Evolutionary conservation across 1,140 invertebrate genomes (phyloP), one percentile per base, ranked within the genome.

Genomic region (Hyles vespertilio): DNA sequence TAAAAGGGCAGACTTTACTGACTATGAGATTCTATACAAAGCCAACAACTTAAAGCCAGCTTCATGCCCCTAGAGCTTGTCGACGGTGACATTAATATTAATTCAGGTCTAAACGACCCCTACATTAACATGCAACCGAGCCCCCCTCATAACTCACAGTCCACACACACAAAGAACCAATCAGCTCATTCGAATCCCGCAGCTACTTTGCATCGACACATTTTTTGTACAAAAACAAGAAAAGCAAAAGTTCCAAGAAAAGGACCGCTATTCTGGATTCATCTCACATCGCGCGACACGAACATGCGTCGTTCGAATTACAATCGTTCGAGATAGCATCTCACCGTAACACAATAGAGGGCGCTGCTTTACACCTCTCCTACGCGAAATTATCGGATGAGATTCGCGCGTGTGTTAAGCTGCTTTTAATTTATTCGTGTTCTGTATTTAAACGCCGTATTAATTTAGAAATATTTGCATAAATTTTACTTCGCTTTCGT

Each of bases 301-400:
- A 51, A 58, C 61, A 47, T 48, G 34, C 46, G 51, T 43, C 12
- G 40, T 34, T 47, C 12, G 75, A 67, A 79, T 79, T 59, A 74
- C 72, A 79, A 83, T 72, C 48, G 61, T 53, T 22, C 12, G 45
- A 72, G 77, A 79, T 81, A 75, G 63, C 51, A 77, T 77, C 76
- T 79, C 65, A 47, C 45, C 32, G 50, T 50, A 47, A 22, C 62
- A 77, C 75, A 78, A 80, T 74, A 64, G 73, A 58, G 64, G 65
- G 69, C 46, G 55, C 58, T 60, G 58, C 36, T 70, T 69, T 65
- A 80, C 79, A 76, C 79, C 67, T 79, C 60, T 59, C 51, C 51
- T 12, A 10, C 9, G 52, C 52, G 36, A 54, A 54, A 54, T 40
- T 52, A 40, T 44, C 40, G 11, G 40, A 54, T 54, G 52, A 54